Conservation (phyloP, 2,113 vertebrate species). For the Suricata suricatta region DNA sequence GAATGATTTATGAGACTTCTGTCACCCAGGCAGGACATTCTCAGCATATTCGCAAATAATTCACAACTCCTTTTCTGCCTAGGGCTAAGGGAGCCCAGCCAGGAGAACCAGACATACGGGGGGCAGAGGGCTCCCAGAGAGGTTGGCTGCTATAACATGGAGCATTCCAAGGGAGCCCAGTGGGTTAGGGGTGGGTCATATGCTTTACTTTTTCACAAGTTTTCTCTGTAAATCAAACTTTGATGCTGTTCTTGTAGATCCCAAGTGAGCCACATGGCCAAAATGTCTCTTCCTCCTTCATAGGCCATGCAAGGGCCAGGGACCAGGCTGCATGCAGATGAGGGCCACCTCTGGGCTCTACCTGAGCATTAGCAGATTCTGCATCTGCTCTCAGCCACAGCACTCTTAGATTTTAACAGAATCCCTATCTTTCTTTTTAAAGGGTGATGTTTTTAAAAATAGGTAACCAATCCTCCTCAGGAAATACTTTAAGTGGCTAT, state of each 20-base stretch:
- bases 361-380: accelerated
- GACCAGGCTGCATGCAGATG: accelerated
- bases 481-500: neutral
- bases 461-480: neutral
- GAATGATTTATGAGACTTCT: slow-evolving; percentile 81
- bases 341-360: neutral
- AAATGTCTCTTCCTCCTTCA: neutral
- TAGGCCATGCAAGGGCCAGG: accelerated
- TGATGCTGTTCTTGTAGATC: slow-evolving; percentile 13
- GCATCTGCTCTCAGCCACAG: no score
- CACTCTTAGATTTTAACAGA: neutral
- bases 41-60: slow-evolving; percentile 79
- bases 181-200: neutral
- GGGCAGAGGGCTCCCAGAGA: neutral
- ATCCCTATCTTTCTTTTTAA: neutral
- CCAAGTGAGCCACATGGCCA: neutral
- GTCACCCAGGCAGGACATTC: slow-evolving; percentile 75
- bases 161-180: accelerated
- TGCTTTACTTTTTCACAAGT: slow-evolving; percentile 36
- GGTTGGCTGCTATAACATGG: neutral
- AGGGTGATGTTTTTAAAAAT: neutral
- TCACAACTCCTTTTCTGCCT: slow-evolving; percentile 70
- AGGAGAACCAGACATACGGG: neutral
- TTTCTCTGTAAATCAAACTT: slow-evolving; percentile 64
- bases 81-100: slow-evolving; percentile 41